Percentiles rank a stretch among this genome's conserved stretches.
These are phyloP conservation scores for Seriola quinqueradiata DNA, from an alignment of 2,113 vertebrate genomes.

Conservation along the genomic window DNA sequence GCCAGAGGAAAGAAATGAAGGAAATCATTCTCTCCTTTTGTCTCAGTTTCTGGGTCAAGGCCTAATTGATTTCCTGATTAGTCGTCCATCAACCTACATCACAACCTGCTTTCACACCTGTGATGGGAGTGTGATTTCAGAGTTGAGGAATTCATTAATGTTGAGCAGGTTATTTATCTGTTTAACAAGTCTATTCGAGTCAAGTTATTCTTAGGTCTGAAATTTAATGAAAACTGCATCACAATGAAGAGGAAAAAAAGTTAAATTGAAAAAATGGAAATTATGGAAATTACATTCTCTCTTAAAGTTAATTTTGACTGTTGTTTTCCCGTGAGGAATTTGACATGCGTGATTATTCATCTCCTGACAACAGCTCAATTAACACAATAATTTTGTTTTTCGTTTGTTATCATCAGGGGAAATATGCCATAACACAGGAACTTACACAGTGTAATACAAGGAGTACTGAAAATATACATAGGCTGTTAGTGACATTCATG, in stretches of 20 bases:
- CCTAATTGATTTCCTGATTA: conserved; percentile 93
- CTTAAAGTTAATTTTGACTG: conserved; percentile 68
- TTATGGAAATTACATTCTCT: conserved; percentile 58
- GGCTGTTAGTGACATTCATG: conserved; percentile 58
- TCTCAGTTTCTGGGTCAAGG: conserved; percentile 94
- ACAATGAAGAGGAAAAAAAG: not conserved
- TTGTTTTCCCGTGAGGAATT: conserved; percentile 63
- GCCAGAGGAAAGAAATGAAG: conserved; percentile 77
- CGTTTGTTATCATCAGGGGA: conserved; percentile 68
- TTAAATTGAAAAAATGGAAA: conserved; percentile 23
- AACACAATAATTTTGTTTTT: conserved; percentile 74
- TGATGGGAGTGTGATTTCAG: conserved; percentile 56
- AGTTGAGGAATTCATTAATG: conserved; percentile 67
- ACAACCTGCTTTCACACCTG: conserved; percentile 84
- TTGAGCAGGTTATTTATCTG: conserved; percentile 60
- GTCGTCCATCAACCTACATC: conserved; percentile 86
- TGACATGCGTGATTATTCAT: conserved; percentile 71
- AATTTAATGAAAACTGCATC: conserved; percentile 34
- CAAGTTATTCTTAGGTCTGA: not conserved
- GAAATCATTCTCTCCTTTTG: conserved; percentile 80
- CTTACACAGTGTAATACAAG: conserved; percentile 42
- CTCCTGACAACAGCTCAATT: conserved; percentile 74
- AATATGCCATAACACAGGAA: conserved; percentile 58
- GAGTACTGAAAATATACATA: conserved; percentile 61
- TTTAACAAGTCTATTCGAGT: conserved; percentile 55